These are phyloP conservation scores for Drosophila kanapiae DNA, from an alignment of 1,140 invertebrate species.

Conservation along the genomic window DNA sequence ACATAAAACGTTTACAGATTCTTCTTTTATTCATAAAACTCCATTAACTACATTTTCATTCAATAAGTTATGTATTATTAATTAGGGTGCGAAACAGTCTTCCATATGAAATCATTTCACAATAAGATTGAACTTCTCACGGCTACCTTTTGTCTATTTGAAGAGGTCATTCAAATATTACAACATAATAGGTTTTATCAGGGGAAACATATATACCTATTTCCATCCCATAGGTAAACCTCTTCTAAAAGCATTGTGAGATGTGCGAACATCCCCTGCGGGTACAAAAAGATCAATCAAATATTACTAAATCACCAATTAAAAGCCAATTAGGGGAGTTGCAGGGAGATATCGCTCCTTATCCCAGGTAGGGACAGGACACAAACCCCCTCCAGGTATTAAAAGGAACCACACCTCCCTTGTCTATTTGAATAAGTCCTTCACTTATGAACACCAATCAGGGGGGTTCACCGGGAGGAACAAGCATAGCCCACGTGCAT, in stretches of 20 bases:
- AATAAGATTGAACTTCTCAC: neutral
- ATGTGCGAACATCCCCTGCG: slow-evolving; percentile 1
- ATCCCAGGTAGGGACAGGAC: slow-evolving; percentile 4
- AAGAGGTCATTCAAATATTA: neutral
- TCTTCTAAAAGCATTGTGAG: neutral
- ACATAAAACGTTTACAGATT: neutral
- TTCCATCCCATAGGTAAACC: neutral
- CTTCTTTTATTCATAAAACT: neutral
- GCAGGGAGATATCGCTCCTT: slow-evolving; percentile 1
- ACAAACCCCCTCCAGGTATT: neutral
- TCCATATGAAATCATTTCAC: neutral
- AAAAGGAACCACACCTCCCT: neutral
- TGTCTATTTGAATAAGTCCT: slow-evolving; percentile 7
- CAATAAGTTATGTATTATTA: neutral
- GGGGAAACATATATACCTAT: neutral
- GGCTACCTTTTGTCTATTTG: neutral
- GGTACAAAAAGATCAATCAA: neutral
- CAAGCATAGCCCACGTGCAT: slow-evolving; percentile 6
- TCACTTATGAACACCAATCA: neutral
- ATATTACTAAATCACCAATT: slow-evolving; percentile 22
- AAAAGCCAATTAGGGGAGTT: slow-evolving; percentile 33
- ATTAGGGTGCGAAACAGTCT: neutral
- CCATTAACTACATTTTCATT: neutral
- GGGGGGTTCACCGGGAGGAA: neutral
- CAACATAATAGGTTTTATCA: neutral